A percentile compares a stretch with the other conserved stretches of the same genome.
Conservation (phyloP, 2,888 invertebrate genomes). For the Spilarctia lutea region DNA sequence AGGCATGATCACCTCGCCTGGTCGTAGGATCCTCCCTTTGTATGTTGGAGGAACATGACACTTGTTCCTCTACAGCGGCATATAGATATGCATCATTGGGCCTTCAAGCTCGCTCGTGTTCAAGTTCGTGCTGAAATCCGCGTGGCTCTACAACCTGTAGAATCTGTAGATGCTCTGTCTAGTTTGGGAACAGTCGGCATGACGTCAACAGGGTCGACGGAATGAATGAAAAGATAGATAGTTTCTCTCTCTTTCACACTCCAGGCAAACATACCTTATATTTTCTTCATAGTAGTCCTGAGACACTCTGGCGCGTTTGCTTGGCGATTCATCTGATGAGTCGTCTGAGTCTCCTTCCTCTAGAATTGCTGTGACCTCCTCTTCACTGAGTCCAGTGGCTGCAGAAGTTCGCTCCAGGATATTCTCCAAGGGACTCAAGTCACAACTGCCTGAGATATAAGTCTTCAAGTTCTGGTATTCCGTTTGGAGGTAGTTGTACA, state of each 20-base stretch:
- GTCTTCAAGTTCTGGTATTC: conserved; percentile 9
- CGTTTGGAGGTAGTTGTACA: background rate
- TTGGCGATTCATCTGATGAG: background rate
- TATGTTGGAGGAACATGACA: no score
- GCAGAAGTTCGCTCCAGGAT: conserved; percentile 7
- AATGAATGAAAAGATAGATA: no score
- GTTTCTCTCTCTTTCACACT: background rate
- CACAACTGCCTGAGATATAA: background rate
- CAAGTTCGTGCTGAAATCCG: no score
- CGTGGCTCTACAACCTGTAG: no score
- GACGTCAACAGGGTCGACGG: no score
- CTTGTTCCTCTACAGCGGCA: no score
- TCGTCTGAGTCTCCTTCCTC: background rate
- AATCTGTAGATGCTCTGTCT: no score
- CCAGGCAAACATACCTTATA: background rate
- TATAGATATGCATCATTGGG: no score
- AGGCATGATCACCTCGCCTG: no score
- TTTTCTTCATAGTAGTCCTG: background rate
- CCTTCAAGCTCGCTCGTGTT: no score
- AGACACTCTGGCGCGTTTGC: background rate
- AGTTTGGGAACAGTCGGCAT: no score
- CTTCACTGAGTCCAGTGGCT: conserved; percentile 10
- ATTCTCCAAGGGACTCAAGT: conserved; percentile 3
- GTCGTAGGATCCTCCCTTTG: no score
- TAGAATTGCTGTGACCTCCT: background rate